These are phyloP conservation scores for Andrena dorsata DNA, from an alignment of 2,888 invertebrate species.

Conservation along the genomic window DNA sequence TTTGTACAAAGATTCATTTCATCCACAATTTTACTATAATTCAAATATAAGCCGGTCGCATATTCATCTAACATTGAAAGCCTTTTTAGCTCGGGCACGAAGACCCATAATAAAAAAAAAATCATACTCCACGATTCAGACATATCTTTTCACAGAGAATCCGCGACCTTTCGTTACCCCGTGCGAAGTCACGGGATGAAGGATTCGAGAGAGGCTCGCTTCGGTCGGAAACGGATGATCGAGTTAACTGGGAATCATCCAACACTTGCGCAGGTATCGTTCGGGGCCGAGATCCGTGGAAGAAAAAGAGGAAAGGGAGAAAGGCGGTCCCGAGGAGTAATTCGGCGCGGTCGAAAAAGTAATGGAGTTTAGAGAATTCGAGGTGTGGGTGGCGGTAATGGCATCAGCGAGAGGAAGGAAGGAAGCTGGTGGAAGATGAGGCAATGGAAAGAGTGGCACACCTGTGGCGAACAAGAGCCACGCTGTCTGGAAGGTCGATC, in stretches of 20 bases:
- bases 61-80: too few species aligned
- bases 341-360: constrained; percentile 67
- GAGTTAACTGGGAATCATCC: constrained; percentile 36
- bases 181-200: too few species aligned
- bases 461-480: constrained; percentile 74
- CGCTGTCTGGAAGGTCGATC: constrained; percentile 74
- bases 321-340: constrained; percentile 47
- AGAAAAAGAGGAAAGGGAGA: constrained; percentile 13
- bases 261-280: constrained; percentile 17
- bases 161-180: too few species aligned
- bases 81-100: too few species aligned
- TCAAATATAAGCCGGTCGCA: too few species aligned
- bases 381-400: constrained; percentile 60
- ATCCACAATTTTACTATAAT: too few species aligned
- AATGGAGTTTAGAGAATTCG: constrained; percentile 68
- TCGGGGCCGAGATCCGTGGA: neutral
- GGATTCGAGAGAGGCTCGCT: too few species aligned
- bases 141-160: too few species aligned
- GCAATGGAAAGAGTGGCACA: constrained; percentile 59
- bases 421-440: constrained; percentile 55
- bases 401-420: constrained; percentile 55
- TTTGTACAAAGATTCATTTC: too few species aligned
- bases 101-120: too few species aligned
- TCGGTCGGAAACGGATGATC: constrained; percentile 17
- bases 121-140: too few species aligned